A percentile compares a stretch with the other conserved stretches of the same genome.
These are phyloP conservation scores for Conops quadrifasciatus DNA, from an alignment of 2,888 invertebrate species.

Conservation along the genomic window DNA sequence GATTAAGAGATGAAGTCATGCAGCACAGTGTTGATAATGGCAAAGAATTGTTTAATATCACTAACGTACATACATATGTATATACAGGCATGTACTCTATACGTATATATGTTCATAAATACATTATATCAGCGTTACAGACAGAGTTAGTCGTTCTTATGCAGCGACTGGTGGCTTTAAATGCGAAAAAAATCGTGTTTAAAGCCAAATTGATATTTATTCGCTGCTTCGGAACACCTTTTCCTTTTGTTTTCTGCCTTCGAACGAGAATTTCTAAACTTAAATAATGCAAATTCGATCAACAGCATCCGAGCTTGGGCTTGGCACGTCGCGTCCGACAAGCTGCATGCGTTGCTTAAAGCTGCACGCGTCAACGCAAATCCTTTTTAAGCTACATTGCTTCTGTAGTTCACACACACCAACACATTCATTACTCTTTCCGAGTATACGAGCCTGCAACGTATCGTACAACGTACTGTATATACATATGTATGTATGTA, in stretches of 20 bases:
- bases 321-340: too few species aligned
- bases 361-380: constrained; percentile 9
- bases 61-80: not conserved
- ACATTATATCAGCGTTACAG: too few species aligned
- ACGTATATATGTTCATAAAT: not conserved
- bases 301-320: too few species aligned
- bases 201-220: too few species aligned
- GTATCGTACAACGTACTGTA: not conserved
- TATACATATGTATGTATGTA: not conserved
- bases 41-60: not conserved
- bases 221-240: too few species aligned
- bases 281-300: constrained; percentile 19
- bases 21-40: constrained; percentile 10
- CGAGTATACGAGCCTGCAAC: not conserved
- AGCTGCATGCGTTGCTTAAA: too few species aligned
- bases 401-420: not conserved
- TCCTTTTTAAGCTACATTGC: constrained; percentile 4
- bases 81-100: constrained; percentile 11
- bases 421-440: not conserved
- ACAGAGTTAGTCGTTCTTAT: too few species aligned
- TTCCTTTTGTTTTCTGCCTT: not conserved
- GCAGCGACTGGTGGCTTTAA: too few species aligned
- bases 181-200: too few species aligned
- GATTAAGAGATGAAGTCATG: constrained; percentile 30
- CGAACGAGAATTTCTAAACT: not conserved